A percentile compares a stretch with the other conserved stretches of the same genome.
phyloP scores from a whole-genome alignment of 2,888 invertebrate species.

The Eristalis arbustorum region DNA sequence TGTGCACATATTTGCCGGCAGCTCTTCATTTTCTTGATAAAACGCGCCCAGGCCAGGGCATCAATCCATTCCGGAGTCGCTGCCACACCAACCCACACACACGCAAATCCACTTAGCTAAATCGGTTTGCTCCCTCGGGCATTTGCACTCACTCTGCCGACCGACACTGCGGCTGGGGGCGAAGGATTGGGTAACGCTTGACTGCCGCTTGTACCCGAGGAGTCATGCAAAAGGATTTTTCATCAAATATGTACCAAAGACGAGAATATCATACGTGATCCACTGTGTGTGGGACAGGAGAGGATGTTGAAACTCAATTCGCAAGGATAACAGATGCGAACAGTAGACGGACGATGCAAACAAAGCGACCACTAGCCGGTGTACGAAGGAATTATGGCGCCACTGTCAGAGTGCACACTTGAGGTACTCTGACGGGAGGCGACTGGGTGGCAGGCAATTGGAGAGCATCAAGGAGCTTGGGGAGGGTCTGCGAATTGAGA shows the following conservation, averaged over 20 bases:
- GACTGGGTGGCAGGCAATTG: too few species aligned
- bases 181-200: neutral
- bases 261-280: neutral
- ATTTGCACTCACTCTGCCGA: constrained; percentile 8
- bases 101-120: constrained; percentile 45
- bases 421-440: too few species aligned
- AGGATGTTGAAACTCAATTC: neutral
- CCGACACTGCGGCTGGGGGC: neutral
- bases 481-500: too few species aligned
- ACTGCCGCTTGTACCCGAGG: neutral
- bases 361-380: neutral
- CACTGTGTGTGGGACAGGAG: neutral
- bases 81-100: neutral
- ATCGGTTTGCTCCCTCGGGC: constrained; percentile 39
- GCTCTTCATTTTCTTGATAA: neutral
- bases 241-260: neutral
- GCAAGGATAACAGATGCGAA: neutral
- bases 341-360: neutral
- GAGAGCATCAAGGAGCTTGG: too few species aligned
- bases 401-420: neutral
- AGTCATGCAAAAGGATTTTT: neutral
- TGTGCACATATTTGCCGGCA: neutral
- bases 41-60: neutral
- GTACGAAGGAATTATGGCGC: neutral
- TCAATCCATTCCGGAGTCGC: neutral